Conservation (phyloP, 2,113 vertebrate genomes). For the Tetrax tetrax region DNA sequence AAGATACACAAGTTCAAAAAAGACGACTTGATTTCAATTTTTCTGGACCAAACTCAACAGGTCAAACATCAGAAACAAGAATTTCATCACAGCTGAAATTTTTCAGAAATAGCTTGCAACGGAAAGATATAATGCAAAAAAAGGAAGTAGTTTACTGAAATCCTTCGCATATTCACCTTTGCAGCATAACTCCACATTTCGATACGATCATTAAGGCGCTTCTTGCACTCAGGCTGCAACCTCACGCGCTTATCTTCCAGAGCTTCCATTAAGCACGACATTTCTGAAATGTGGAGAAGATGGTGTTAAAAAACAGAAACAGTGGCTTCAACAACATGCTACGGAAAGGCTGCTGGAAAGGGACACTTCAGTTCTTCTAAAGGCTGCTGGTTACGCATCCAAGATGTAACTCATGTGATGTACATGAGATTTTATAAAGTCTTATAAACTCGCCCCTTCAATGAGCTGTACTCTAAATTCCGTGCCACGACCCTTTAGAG, state of each 20-base stretch:
- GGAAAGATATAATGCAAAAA: not conserved
- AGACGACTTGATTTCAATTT: not conserved
- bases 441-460: not conserved
- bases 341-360: not conserved
- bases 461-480: not conserved
- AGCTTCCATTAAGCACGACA: slow-evolving; percentile 97
- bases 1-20: not conserved
- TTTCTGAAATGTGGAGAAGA: slow-evolving; percentile 78
- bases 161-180: slow-evolving; percentile 78
- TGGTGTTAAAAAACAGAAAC: not conserved
- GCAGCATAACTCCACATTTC: slow-evolving; percentile 99
- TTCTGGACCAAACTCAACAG: not conserved
- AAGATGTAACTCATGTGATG: not conserved
- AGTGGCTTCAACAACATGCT: not conserved
- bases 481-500: not conserved
- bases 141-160: not conserved
- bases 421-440: not conserved
- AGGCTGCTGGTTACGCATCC: not conserved
- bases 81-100: not conserved
- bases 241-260: slow-evolving; percentile 96
- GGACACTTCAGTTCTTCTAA: not conserved
- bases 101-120: not conserved
- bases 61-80: not conserved
- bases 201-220: slow-evolving; percentile 94
- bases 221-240: slow-evolving; percentile 96